Evolutionary conservation across 2,888 invertebrate genomes (phyloP), one percentile per base, ranked within the genome.

Genomic region (Nymphalis urticae): DNA sequence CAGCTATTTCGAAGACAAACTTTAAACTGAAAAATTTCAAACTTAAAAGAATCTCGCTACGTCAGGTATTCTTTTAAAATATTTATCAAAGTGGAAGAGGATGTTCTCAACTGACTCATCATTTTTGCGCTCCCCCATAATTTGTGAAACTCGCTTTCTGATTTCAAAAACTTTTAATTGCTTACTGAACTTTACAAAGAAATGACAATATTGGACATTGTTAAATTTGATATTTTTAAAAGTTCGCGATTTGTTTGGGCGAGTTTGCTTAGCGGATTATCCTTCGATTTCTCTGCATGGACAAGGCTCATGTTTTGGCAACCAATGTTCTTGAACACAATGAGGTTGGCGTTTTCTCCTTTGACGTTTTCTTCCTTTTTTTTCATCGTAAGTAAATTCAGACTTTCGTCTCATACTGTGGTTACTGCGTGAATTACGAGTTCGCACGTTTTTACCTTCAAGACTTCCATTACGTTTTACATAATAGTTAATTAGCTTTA

Each of bases 81-180:
- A 68, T 50, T 59, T 71, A 70, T 70, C 70, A 56, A 62, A 66
- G 66, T 61, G 58, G 70, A 19, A 58, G 50, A 63, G 56, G 53
- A 65, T 68, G 62, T 61, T 61, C 62, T 71, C 68, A 66, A 72
- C 62, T 71, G 74, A 72, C 73, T 72, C 71, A 71, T 75, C 72
- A 73, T 71, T 74, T 74, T 72, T 68, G 59, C 71, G 70, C 69
- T 72, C 63, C 64, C 68, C 60, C 62, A 71, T 71, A 76, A 76
- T 75, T 75, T 75, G 74, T 73, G 70, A 73, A 77, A 78, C 67
- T 72, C 70, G 68, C 61, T 72, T 75, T 74, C 73, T 72, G 72
- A 73, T 75, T 72, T 72, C 62, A 61, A 73, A 78, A 80, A 79
- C 69, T 80, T 82, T 79, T 79, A 80, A 80, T 81, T 79, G 77